Conservation (phyloP, 2,888 invertebrate species). For the Mellilla xanthometata region DNA sequence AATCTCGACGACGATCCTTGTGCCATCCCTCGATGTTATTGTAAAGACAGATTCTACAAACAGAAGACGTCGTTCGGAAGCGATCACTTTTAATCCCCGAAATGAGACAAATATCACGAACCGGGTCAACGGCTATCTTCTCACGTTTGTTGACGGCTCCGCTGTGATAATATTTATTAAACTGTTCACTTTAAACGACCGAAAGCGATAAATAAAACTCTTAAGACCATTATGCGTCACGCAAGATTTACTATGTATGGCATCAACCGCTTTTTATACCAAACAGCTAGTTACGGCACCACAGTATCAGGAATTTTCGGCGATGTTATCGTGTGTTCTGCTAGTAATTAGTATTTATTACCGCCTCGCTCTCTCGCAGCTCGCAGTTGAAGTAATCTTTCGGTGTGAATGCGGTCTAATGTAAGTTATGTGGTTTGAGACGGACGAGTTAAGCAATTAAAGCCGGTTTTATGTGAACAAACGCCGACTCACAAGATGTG, state of each 20-base stretch:
- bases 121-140: conserved; percentile 79
- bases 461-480: conserved; percentile 63
- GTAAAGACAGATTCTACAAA: conserved; percentile 70
- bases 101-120: conserved; percentile 80
- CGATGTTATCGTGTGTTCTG: conserved; percentile 77
- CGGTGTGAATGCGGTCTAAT: conserved; percentile 65
- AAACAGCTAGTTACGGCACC: conserved; percentile 45
- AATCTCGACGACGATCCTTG: conserved; percentile 52
- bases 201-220: conserved; percentile 72
- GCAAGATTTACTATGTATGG: conserved; percentile 75
- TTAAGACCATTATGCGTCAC: conserved; percentile 74
- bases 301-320: conserved; percentile 64
- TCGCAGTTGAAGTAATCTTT: conserved; percentile 48
- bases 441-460: conserved; percentile 75
- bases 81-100: conserved; percentile 75
- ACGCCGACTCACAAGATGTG: conserved; percentile 59
- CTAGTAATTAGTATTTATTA: conserved; percentile 81
- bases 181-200: conserved; percentile 72
- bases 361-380: conserved; percentile 45
- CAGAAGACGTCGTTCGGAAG: conserved; percentile 66
- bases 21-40: conserved; percentile 65
- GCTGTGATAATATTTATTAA: conserved; percentile 82
- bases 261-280: conserved; percentile 60
- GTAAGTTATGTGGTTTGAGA: conserved; percentile 68
- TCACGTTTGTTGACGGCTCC: conserved; percentile 80